Base-by-base conservation (phyloP, 1,140 invertebrate species). In the Oryzaephilus surinamensis region DNA sequence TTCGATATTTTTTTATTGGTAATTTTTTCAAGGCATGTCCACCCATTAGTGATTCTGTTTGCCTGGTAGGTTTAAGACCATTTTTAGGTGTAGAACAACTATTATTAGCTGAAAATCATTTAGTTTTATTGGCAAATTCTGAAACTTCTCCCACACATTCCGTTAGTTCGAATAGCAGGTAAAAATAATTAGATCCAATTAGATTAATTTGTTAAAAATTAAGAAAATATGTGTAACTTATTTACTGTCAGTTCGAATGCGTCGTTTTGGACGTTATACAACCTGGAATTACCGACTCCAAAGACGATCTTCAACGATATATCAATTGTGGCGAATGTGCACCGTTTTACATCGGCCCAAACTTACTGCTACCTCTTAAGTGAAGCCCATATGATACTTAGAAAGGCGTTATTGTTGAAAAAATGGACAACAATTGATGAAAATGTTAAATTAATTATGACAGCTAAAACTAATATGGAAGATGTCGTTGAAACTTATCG, bases 11-110 rank as follows among this genome's bases (percentile, higher is more conserved):
- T n/a, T 18, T 36, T 7, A 19, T 1, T 28, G 52, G 57, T n/a
- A 45, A 75, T 61, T n/a, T n/a, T n/a, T n/a, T n/a, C n/a, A n/a
- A n/a, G n/a, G 67, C 70, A 1, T 70, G 69, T 34, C 75, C 79
- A 2, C 66, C 71, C 11, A 58, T 72, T 3, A 68, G 69, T 23
- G 76, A 80, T 32, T 72, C 79, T 0, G 73, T 84, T 19, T 83
- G 79, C 33, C 57, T 86, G 6, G 73, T 85, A 29, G 81, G 82
- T 2, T 50, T 84, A 15, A 65, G 78, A 35, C 78, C 81, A 0
- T 86, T 86, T 48, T 58, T 84, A 32, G 78, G 79, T 6, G 76
- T 84, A 5, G 72, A 81, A 40, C 67, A 71, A 46, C 56, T 85
- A 1, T 61, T 80, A 8, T 63, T 76, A 1, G 70, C 75, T 3